phyloP scores from a whole-genome alignment of 1,140 invertebrate genomes.

The Drosophila azteca region DNA sequence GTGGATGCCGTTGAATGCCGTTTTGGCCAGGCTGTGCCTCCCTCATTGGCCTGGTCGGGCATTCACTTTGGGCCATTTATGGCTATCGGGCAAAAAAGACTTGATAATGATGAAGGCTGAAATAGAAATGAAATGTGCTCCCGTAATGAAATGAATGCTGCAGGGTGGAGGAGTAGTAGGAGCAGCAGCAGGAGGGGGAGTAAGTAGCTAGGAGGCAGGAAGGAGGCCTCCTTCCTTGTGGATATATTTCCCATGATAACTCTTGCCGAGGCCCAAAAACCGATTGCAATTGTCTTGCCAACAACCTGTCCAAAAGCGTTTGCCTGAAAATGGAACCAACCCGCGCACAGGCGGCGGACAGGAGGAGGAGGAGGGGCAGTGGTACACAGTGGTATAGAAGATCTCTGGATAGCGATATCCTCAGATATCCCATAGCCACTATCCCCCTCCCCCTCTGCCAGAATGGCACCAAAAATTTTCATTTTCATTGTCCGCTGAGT shows the following conservation, averaged over 20 bases:
- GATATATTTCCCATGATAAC: constrained; percentile 71
- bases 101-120: constrained; percentile 73
- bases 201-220: neutral
- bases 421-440: constrained; percentile 26
- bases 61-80: constrained; percentile 56
- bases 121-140: constrained; percentile 43
- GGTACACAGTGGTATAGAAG: neutral
- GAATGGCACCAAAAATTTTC: constrained; percentile 71
- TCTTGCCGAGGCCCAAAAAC: constrained; percentile 22
- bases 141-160: constrained; percentile 8
- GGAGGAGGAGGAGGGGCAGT: neutral
- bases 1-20: constrained; percentile 12
- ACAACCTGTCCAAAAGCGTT: constrained; percentile 67
- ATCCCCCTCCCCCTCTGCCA: constrained; percentile 27
- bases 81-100: constrained; percentile 58
- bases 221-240: constrained; percentile 16
- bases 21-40: constrained; percentile 48
- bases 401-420: constrained; percentile 28
- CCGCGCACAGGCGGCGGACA: constrained; percentile 4
- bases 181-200: too few species aligned
- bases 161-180: neutral
- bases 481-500: constrained; percentile 66
- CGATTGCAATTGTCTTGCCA: constrained; percentile 73
- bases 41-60: constrained; percentile 63
- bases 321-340: constrained; percentile 63